Conservation (phyloP, 2,888 invertebrate genomes). For the Petrolisthes cinctipes region DNA sequence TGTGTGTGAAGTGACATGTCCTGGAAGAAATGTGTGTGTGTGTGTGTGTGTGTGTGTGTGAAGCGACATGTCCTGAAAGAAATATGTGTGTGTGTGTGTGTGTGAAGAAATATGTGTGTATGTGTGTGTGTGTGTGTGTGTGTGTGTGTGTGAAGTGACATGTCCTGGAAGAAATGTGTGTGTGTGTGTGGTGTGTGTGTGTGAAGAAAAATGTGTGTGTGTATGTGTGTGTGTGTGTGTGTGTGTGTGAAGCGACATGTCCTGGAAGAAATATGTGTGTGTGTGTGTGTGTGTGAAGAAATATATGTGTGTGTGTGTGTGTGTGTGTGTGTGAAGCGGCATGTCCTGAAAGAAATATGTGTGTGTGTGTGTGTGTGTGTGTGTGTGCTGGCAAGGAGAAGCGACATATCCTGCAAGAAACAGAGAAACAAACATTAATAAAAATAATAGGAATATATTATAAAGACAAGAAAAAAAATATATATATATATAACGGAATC, state of each 20-base stretch:
- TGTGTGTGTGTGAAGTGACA: too few species aligned
- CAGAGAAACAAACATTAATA: too few species aligned
- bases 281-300: constrained; percentile 5
- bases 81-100: constrained; percentile 9
- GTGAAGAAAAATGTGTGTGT: too few species aligned
- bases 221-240: background rate
- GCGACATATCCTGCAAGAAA: too few species aligned
- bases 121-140: background rate
- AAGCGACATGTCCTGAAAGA: background rate
- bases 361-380: constrained; percentile 2
- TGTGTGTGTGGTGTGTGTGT: too few species aligned
- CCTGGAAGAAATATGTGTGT: background rate
- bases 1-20: too few species aligned
- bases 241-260: background rate
- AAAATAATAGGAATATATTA: too few species aligned
- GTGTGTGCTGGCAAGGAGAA: too few species aligned
- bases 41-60: constrained; percentile 12
- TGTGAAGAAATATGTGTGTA: constrained; percentile 4
- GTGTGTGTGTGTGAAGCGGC: background rate
- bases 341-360: background rate
- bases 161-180: too few species aligned
- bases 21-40: background rate
- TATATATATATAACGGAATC: too few species aligned
- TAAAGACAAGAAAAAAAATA: too few species aligned
- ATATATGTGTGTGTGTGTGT: background rate